Percentiles rank a stretch among this genome's conserved stretches.
phyloP scores from a whole-genome alignment of 2,113 vertebrate species.

The Lucifuga dentata region DNA sequence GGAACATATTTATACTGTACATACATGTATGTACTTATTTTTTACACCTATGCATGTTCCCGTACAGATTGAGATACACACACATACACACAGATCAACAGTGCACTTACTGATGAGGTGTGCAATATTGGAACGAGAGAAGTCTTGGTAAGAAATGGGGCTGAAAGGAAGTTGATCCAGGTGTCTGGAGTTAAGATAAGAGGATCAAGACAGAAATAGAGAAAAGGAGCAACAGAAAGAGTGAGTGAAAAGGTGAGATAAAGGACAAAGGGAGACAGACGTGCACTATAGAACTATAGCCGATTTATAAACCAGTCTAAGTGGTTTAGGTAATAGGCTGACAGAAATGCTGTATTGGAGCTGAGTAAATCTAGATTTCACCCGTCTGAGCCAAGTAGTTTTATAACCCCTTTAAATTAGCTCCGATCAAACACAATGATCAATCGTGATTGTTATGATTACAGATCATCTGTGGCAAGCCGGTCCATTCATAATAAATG shows the following conservation, averaged over 20 bases:
- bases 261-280: too few species aligned
- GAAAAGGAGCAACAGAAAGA: not conserved
- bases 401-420: conserved; percentile 18
- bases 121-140: conserved; percentile 16
- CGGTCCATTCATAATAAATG: conserved; percentile 28
- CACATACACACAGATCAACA: conserved; percentile 47
- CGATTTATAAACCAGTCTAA: conserved; percentile 20
- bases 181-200: conserved; percentile 21
- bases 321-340: conserved; percentile 14
- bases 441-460: conserved; percentile 2
- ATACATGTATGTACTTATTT: not conserved
- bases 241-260: not conserved
- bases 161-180: conserved; percentile 24
- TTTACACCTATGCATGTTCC: not conserved
- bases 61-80: conserved; percentile 6
- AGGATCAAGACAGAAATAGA: not conserved
- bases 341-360: conserved; percentile 3
- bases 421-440: conserved; percentile 2
- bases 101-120: not conserved
- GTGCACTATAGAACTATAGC: too few species aligned
- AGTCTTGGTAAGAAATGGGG: not conserved
- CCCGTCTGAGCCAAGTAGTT: conserved; percentile 18
- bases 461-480: conserved; percentile 18
- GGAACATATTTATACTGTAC: conserved; percentile 1
- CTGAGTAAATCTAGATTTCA: conserved; percentile 21